Percentiles rank a stretch among this genome's conserved stretches.
Conservation (phyloP, 2,888 invertebrate species). For the Pterostichus niger region DNA sequence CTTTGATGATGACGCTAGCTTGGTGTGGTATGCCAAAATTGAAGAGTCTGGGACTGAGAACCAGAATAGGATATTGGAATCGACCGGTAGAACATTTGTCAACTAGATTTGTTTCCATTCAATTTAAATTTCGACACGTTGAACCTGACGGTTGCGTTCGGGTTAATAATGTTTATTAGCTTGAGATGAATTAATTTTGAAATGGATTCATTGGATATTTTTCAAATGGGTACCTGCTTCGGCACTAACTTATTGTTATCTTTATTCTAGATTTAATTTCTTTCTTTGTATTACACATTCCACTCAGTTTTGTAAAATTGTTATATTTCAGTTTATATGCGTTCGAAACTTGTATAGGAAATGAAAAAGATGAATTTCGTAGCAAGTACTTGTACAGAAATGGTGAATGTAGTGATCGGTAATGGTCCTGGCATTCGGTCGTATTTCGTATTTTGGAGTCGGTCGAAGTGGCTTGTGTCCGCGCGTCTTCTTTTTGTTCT, state of each 20-base stretch:
- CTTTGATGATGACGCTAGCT: conserved; percentile 21
- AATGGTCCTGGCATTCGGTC: conserved; percentile 37
- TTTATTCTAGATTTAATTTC: too few species aligned
- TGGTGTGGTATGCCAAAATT: not conserved
- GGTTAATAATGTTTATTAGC: conserved; percentile 59
- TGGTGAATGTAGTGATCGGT: conserved; percentile 16
- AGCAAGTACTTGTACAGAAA: not conserved
- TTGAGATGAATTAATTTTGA: conserved; percentile 36
- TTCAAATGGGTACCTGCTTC: not conserved
- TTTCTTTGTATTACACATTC: too few species aligned
- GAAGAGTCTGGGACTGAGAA: conserved; percentile 8
- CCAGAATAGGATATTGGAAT: conserved; percentile 48
- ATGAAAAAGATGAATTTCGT: not conserved
- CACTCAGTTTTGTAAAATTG: too few species aligned
- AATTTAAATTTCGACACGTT: conserved; percentile 63
- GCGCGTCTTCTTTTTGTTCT: conserved; percentile 63
- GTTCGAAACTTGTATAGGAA: not conserved
- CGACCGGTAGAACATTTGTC: conserved; percentile 49
- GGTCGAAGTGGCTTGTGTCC: conserved; percentile 53
- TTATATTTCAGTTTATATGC: too few species aligned
- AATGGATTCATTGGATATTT: not conserved
- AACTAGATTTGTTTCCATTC: conserved; percentile 58
- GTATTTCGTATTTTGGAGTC: conserved; percentile 36
- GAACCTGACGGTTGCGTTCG: conserved; percentile 41
- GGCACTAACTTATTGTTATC: too few species aligned